Evolutionary conservation across 2,113 vertebrate genomes (phyloP).

Genomic region (Panurus biarmicus): DNA sequence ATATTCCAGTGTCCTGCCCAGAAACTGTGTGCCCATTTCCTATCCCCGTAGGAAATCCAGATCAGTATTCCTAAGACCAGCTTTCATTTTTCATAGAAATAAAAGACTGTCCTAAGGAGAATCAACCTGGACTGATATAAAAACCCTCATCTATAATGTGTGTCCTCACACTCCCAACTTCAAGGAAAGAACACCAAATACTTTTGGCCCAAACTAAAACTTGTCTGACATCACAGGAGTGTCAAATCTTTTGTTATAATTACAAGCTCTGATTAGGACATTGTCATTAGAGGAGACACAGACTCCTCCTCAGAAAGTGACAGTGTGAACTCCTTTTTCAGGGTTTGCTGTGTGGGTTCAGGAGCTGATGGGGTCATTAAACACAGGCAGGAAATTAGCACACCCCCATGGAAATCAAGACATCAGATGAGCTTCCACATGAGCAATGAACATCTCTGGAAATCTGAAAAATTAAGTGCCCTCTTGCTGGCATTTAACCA

Average conservation of each 20-base stretch:
- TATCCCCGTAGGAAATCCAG: neutral
- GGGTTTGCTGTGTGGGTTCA: neutral
- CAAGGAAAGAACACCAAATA: neutral
- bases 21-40: neutral
- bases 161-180: neutral
- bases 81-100: slow-evolving; percentile 2
- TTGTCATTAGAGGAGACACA: neutral
- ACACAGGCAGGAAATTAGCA: neutral
- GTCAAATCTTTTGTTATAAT: neutral
- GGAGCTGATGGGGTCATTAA: neutral
- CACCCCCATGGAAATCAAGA: neutral
- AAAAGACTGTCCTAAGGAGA: neutral
- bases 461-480: neutral
- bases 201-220: neutral
- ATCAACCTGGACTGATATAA: neutral
- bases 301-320: neutral
- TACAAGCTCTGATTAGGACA: neutral
- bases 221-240: neutral
- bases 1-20: neutral
- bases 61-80: neutral
- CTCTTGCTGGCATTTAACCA: neutral
- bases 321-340: neutral
- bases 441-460: neutral
- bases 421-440: neutral
- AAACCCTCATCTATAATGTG: slow-evolving; percentile 7